Percentiles rank a stretch among this genome's conserved stretches.
Evolutionary conservation across 2,888 invertebrate genomes (phyloP).

Genomic region (Esperia sulphurella): DNA sequence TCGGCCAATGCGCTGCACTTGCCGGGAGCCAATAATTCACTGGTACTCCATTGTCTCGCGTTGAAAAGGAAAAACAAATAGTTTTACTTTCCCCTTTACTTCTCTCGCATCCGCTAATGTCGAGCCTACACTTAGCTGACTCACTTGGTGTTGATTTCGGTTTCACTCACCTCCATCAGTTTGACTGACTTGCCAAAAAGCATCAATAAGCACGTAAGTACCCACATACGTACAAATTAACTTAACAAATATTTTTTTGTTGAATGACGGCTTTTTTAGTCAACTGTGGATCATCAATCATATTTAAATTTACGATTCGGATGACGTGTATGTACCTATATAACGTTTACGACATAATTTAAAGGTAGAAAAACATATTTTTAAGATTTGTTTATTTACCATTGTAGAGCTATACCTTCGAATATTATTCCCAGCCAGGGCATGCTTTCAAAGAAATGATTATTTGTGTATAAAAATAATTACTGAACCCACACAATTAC

Average conservation of each 20-base stretch:
- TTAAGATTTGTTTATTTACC: too few relatives aligned
- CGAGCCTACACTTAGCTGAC: constrained; percentile 62
- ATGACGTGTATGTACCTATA: neutral
- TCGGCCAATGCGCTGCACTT: constrained; percentile 25
- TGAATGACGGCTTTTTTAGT: constrained; percentile 4
- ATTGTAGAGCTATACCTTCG: too few relatives aligned
- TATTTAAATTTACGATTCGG: constrained; percentile 2
- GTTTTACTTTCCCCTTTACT: constrained; percentile 74
- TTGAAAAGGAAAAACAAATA: constrained; percentile 71
- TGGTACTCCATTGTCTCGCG: constrained; percentile 44
- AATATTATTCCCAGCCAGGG: too few relatives aligned
- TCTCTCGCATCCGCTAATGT: constrained; percentile 66
- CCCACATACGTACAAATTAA: constrained; percentile 7
- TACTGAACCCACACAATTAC: too few relatives aligned
- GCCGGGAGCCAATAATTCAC: constrained; percentile 32
- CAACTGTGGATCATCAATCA: constrained; percentile 7
- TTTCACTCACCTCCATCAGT: constrained; percentile 63
- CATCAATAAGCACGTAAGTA: constrained; percentile 10
- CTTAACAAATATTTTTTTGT: constrained; percentile 4
- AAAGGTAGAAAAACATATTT: too few relatives aligned
- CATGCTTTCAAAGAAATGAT: too few relatives aligned
- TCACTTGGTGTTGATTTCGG: constrained; percentile 68
- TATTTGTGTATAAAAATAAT: too few relatives aligned
- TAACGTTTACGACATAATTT: neutral
- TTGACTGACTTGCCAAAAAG: constrained; percentile 48